Evolutionary conservation across 2,797 vertebrate species (phyloP), one percentile per base, ranked within the genome.

Genomic region (Columba guinea): DNA sequence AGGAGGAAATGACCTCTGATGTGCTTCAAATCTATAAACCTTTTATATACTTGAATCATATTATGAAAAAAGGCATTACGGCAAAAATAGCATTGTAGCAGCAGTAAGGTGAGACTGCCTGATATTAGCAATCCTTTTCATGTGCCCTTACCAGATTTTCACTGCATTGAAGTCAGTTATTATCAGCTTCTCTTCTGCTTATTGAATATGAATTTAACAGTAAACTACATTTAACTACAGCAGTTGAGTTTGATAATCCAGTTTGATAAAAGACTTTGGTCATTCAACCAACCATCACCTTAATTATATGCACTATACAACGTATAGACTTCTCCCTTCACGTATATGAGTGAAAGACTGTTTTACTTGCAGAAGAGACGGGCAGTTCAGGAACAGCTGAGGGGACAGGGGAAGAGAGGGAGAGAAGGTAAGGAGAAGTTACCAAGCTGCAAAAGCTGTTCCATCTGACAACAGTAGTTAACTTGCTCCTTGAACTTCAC

Each of bases 21-120:
- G 96, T 52, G 88, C 95, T 96, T 96, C 95, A 94, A 95, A 97
- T 97, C 97, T 96, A 94, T 92, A 93, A 95, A 87, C 85, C 94
- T 97, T 97, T 96, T 96, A 96, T 95, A 69, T 28, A 90, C 94
- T 93, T 85, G 85, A 97, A 85, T 87, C 90, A 77, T 62, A 89
- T 84, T 89, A 89, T 75, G 56, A 37, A 75, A 87, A 87, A 78
- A 58, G 52, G 30, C 15, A 0, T 87, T 93, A 79, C 1, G 13
- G 95, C 46, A 96, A 95, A 97, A 97, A 96, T 84, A 87, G 92
- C 88, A 46, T n/a, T 92, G 81, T 77, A 83, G 53, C 76, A 59
- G 92, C 70, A 27, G 2, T 37, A 82, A 91, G 87, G 91, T 65
- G 48, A 91, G 71, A 84, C 39, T 46, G 71, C 78, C 23, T 55